Evolutionary conservation across 2,113 vertebrate species (phyloP).

Genomic region (Actenoides hombroni): DNA sequence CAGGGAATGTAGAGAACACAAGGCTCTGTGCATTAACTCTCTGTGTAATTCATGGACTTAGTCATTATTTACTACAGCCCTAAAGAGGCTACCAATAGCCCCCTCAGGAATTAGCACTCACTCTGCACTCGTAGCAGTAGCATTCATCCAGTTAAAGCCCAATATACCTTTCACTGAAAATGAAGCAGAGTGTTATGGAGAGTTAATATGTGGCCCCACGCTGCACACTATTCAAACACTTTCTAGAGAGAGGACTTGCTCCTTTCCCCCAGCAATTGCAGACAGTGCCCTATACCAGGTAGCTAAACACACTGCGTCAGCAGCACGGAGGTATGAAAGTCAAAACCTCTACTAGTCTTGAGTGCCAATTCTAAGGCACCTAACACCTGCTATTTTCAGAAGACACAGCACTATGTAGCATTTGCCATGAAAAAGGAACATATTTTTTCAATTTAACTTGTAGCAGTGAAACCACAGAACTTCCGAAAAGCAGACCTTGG

Average conservation of each 20-base stretch:
- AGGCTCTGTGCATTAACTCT: not conserved
- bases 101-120: conserved; percentile 2
- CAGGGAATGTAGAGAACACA: not conserved
- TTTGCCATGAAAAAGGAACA: not conserved
- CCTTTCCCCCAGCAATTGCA: not conserved
- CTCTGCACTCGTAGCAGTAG: not conserved
- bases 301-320: not conserved
- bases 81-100: conserved; percentile 24
- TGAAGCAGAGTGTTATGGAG: not conserved
- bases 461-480: not conserved
- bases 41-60: conserved; percentile 14
- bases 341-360: not conserved
- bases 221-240: not conserved
- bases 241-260: not conserved
- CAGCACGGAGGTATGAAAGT: not conserved
- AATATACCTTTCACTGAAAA: conserved; percentile 16
- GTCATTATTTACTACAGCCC: conserved; percentile 48
- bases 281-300: not conserved
- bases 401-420: not conserved
- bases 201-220: not conserved
- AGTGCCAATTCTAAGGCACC: not conserved
- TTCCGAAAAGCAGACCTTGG: not conserved
- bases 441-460: not conserved
- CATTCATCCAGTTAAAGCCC: conserved; percentile 26
- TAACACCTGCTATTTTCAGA: not conserved